Evolutionary conservation across 1,140 invertebrate species (phyloP), one percentile per base, ranked within the genome.

Genomic region (Ctenoplectra terminalis): DNA sequence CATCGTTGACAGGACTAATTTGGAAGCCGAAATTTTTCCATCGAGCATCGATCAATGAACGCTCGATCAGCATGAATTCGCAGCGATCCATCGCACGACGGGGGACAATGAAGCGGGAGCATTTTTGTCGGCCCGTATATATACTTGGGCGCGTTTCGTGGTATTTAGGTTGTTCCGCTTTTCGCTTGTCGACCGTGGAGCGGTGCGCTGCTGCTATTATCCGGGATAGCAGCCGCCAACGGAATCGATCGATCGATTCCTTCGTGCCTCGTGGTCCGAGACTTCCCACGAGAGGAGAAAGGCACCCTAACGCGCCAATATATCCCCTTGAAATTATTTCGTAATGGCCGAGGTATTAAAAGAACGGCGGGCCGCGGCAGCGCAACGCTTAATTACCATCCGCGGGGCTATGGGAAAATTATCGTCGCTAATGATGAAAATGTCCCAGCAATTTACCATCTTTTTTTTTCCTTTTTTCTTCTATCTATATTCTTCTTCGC

Each of bases 201-300:
- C 77, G 75, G 48, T 50, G 67, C 67, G 77, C 69, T 34, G 78
- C 79, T 48, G 78, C 79, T 81, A 74, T 74, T 75, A 81, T 74
- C 72, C 79, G 79, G 77, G 79, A 81, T 81, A 81, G 79, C 79
- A 54, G 79, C 73, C 29, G 48, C 63, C 63, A 46, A 58, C 73
- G 73, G 80, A 82, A 82, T 82, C 73, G 80, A 82, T 82, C 80
- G 80, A 82, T 77, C 79, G 79, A 81, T 81, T 75, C 79, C 79
- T 81, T 67, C 60, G 61, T 75, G 72, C 43, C 67, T 64, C 77
- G 71, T 81, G 71, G 79, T 75, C 72, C 79, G 79, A 81, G 71
- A 66, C 79, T 74, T 74, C 71, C 79, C 71, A 74, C 79, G 79
- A 74, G 48, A 81, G 71, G 48, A 31, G 71, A 84, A 63, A 71